A percentile compares a stretch with the other conserved stretches of the same genome.
These are phyloP conservation scores for Enteromius afrohamiltoni DNA, from an alignment of 2,797 vertebrate genomes.

Conservation along the genomic window DNA sequence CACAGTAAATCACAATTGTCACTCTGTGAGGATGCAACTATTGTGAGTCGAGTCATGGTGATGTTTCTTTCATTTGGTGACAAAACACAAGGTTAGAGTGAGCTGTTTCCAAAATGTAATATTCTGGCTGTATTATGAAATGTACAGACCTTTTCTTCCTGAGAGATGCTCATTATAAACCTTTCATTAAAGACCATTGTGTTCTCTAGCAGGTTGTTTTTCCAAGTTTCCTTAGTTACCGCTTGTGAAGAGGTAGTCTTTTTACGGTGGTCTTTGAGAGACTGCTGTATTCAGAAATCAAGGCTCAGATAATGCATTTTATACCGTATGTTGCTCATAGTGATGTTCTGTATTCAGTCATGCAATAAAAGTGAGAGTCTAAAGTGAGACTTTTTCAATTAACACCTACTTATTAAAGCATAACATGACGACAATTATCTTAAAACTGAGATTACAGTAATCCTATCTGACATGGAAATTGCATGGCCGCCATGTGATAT, in stretches of 20 bases:
- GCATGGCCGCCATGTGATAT: neutral
- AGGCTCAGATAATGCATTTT: neutral
- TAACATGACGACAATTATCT: neutral
- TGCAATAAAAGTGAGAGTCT: neutral
- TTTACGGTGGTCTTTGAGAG: constrained; percentile 6
- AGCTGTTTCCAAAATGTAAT: neutral
- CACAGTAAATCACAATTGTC: neutral
- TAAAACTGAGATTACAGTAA: neutral
- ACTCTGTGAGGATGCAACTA: neutral
- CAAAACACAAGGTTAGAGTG: constrained; percentile 29
- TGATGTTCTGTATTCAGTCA: neutral
- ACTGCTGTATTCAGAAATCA: constrained; percentile 7
- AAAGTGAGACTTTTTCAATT: neutral
- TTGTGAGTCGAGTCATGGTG: constrained; percentile 12
- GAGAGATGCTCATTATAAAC: constrained; percentile 38
- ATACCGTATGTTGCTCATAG: neutral
- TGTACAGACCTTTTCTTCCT: neutral
- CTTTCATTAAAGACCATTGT: constrained; percentile 29
- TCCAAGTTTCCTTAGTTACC: constrained; percentile 33
- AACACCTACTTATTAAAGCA: constrained; percentile 11
- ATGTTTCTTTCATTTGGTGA: constrained; percentile 3
- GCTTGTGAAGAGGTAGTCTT: neutral
- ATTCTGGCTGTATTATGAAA: neutral
- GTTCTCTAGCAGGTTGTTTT: constrained; percentile 19
- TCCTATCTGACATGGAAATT: neutral